Percentiles rank a stretch among this genome's conserved stretches.
Conservation (phyloP, 2,797 vertebrate species). For the Basileuterus tristriatus region DNA sequence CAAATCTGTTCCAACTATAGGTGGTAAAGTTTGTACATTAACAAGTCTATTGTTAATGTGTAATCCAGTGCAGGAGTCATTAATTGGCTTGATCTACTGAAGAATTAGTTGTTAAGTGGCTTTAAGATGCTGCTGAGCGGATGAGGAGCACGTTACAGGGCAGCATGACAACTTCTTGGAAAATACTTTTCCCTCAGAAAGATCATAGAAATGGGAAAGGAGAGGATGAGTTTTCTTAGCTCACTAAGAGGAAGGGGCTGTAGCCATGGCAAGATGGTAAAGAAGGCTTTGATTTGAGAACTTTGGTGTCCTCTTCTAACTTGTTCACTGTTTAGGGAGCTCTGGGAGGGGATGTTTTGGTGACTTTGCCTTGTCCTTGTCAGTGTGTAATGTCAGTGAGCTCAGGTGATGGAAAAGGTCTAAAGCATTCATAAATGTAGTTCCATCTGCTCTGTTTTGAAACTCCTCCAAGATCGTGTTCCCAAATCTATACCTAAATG, state of each 20-base stretch:
- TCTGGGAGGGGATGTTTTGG: not conserved
- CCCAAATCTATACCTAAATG: not conserved
- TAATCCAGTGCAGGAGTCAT: not conserved
- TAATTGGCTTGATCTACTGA: not conserved
- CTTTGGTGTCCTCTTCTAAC: not conserved
- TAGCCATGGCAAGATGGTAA: not conserved
- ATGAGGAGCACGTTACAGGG: not conserved
- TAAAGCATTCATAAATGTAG: not conserved
- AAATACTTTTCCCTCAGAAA: not conserved
- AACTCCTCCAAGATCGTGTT: not conserved
- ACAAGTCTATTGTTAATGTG: not conserved
- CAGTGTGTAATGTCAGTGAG: not conserved
- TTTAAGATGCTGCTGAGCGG: not conserved
- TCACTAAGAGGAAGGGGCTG: not conserved
- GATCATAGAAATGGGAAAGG: not conserved
- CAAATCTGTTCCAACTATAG: not conserved
- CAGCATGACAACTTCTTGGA: not conserved
- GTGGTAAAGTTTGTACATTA: not conserved
- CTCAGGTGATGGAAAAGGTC: not conserved
- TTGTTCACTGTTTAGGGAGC: accelerated
- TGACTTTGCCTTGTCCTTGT: not conserved
- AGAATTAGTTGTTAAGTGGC: not conserved
- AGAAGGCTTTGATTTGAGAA: not conserved
- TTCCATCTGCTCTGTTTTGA: not conserved
- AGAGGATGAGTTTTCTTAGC: not conserved